These are phyloP conservation scores for Crax fasciolata DNA, from an alignment of 2,797 vertebrate genomes.

Conservation along the genomic window DNA sequence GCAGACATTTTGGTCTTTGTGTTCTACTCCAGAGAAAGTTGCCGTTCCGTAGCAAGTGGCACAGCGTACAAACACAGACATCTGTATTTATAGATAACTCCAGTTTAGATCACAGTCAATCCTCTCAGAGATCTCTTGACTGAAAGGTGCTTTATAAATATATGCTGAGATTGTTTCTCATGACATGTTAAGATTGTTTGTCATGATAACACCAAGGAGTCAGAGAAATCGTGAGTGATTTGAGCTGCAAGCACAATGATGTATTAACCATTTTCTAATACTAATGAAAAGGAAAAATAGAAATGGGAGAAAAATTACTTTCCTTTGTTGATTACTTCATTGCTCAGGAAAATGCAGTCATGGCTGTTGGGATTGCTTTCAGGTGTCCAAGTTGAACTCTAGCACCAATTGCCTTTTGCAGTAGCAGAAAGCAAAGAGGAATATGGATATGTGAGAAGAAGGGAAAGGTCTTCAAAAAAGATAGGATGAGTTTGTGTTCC, in stretches of 20 bases:
- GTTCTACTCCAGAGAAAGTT: background rate
- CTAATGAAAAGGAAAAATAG: background rate
- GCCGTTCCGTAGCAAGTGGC: background rate
- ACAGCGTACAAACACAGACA: background rate
- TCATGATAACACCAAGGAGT: background rate
- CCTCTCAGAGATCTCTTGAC: background rate
- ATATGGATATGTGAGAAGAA: background rate
- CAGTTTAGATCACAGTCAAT: background rate
- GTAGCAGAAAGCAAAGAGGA: conserved; percentile 7
- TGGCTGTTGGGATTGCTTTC: background rate
- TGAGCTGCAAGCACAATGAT: background rate
- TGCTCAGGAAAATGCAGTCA: background rate
- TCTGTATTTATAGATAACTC: background rate
- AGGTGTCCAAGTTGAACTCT: background rate
- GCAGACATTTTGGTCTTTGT: background rate
- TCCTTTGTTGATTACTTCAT: conserved; percentile 23
- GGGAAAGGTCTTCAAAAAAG: background rate
- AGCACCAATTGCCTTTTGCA: background rate
- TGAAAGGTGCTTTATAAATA: background rate
- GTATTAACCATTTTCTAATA: background rate
- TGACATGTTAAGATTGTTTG: background rate
- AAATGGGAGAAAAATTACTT: background rate
- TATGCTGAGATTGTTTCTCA: background rate
- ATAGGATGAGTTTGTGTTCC: background rate
- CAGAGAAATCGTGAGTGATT: background rate